Evolutionary conservation across 2,888 invertebrate genomes (phyloP).

Genomic region (Bombylius major): DNA sequence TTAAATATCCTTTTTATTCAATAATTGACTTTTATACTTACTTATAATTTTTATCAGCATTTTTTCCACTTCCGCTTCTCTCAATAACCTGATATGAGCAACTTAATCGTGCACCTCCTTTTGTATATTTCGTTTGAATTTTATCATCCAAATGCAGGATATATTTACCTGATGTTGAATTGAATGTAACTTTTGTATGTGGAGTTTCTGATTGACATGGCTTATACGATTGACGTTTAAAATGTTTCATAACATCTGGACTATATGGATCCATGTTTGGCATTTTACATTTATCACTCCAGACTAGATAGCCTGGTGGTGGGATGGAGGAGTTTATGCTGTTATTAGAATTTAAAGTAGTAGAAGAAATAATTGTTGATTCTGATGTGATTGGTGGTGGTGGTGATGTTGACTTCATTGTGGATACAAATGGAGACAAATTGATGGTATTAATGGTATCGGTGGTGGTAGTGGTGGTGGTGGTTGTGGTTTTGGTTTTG

Average conservation of each 20-base stretch:
- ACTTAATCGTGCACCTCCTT: conserved; percentile 17
- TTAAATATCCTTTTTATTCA: no score
- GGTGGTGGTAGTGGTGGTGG: not conserved
- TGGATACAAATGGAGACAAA: no score
- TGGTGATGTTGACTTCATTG: no score
- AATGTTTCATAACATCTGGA: conserved; percentile 40
- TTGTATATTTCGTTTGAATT: conserved; percentile 20
- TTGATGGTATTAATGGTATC: not conserved
- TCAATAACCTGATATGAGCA: conserved; percentile 32
- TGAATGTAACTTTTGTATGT: conserved; percentile 26
- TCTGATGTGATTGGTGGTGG: not conserved
- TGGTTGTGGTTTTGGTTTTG: no score
- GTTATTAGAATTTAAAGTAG: not conserved
- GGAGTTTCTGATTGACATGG: conserved; percentile 37
- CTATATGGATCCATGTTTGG: conserved; percentile 48
- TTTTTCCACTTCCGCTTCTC: conserved; percentile 21
- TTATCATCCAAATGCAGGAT: conserved; percentile 24
- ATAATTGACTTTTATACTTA: conserved; percentile 11
- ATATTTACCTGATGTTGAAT: conserved; percentile 22
- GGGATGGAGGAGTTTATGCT: conserved; percentile 6
- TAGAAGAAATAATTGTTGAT: not conserved
- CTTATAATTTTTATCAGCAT: conserved; percentile 25
- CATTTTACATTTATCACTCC: conserved; percentile 50
- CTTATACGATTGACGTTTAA: conserved; percentile 41
- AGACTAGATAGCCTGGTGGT: conserved; percentile 34